Evolutionary conservation across 2,888 invertebrate species (phyloP), one percentile per base, ranked within the genome.

Genomic region (Criorhina ranunculi): DNA sequence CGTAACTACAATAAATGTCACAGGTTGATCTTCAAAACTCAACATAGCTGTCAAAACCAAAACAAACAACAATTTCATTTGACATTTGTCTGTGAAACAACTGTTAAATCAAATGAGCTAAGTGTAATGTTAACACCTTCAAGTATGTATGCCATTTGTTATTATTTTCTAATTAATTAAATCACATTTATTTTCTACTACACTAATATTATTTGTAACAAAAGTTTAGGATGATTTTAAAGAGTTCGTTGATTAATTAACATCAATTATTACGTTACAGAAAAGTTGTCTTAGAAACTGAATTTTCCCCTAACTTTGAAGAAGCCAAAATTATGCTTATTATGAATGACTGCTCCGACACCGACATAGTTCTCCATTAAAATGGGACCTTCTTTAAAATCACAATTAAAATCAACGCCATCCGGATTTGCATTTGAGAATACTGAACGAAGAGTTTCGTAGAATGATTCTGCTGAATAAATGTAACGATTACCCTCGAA

Each of bases 281-380:
- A 57, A 17, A 15, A 4, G 49, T 24, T 24, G 4, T 40, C 83
- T 93, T 95, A 96, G 90, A 96, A 96, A 91, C 97, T 96, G 89
- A 97, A 95, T 91, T 96, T 96, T 87, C 97, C 96, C 87, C 97
- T 93, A 81, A 96, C 96, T 92, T 96, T 96, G 92, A 96, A 97
- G 92, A 96, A 97, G 1, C 97, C 97, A 90, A 97, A 93, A 87
- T 95, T 94, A 87, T 96, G 95, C 88, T 96, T 95, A 92, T 97
- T 97, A 90, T 96, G 96, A 5, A 97, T 93, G 49, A 97, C 91
- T 2, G 97, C 96, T 8, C 95, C 94, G 44, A 97, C 91, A 5
- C 96, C 96, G 11, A 96, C 93, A 89, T 97, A 97, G 90, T 95
- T 96, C 89, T 96, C 95, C 87, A 97, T 94, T 9, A 96, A 92